phyloP scores from a whole-genome alignment of 2,797 vertebrate genomes.

The Galagoides demidoff region DNA sequence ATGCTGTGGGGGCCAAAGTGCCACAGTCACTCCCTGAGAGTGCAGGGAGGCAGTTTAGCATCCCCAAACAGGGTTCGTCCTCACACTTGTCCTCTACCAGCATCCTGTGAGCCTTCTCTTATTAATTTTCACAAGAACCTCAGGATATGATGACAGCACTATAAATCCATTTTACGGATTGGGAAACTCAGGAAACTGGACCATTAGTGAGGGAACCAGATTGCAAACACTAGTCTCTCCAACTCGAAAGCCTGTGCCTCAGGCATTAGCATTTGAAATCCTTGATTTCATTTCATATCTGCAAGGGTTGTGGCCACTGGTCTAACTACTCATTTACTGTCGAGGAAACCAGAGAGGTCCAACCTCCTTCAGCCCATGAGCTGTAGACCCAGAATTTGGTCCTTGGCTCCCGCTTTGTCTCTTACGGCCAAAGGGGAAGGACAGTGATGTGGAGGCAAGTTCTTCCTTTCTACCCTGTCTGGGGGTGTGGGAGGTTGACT shows the following conservation, averaged over 20 bases:
- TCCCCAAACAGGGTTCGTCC: neutral
- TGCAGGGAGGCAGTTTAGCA: rapidly evolving
- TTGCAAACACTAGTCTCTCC: neutral
- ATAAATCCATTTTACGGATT: neutral
- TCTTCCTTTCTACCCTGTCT: neutral
- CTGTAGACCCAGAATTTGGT: neutral
- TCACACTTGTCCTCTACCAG: neutral
- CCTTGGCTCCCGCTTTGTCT: neutral
- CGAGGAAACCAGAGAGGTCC: neutral
- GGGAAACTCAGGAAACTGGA: neutral
- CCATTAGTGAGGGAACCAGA: neutral
- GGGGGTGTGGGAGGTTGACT: neutral
- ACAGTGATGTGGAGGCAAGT: rapidly evolving
- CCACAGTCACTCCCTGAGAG: rapidly evolving
- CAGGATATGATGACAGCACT: rapidly evolving
- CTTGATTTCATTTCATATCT: neutral
- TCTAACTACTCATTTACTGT: neutral
- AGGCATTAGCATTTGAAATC: rapidly evolving
- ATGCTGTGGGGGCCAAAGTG: rapidly evolving
- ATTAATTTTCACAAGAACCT: neutral
- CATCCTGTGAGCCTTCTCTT: rapidly evolving
- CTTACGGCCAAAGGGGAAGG: neutral
- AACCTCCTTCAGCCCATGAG: neutral
- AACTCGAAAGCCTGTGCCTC: neutral
- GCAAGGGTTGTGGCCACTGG: too few relatives aligned